Conservation (phyloP, 2,113 vertebrate genomes). For the Chitala chitala region DNA sequence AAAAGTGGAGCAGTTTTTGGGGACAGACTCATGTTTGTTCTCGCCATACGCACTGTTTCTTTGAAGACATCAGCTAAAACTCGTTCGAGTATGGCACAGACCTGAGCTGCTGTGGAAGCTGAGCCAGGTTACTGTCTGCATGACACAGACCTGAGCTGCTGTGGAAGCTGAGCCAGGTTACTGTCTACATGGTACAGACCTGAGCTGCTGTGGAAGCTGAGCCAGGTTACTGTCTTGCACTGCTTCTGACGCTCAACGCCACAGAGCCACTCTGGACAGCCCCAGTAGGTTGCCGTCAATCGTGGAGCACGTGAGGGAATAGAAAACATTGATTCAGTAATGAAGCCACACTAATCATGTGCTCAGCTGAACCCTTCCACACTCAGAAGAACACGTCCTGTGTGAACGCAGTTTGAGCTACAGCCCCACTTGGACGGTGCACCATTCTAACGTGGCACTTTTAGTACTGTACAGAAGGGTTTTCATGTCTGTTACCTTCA, state of each 20-base stretch:
- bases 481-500: no score
- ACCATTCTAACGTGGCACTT: not conserved
- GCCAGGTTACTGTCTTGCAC: no score
- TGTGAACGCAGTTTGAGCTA: no score
- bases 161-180: no score
- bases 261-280: no score
- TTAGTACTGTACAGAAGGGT: not conserved
- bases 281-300: no score
- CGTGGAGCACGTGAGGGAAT: no score
- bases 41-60: not conserved
- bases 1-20: slow-evolving; percentile 20
- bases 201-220: no score
- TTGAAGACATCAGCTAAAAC: not conserved
- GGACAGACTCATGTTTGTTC: not conserved
- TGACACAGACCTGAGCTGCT: no score
- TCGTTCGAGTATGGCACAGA: not conserved
- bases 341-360: not conserved
- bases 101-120: not conserved
- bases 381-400: slow-evolving; percentile 1
- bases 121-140: not conserved
- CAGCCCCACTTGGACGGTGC: not conserved
- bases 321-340: not conserved
- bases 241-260: no score
- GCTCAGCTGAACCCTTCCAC: not conserved
- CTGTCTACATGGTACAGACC: no score